Evolutionary conservation across 2,888 invertebrate species (phyloP), one percentile per base, ranked within the genome.

Genomic region (Hydriomena furcata): DNA sequence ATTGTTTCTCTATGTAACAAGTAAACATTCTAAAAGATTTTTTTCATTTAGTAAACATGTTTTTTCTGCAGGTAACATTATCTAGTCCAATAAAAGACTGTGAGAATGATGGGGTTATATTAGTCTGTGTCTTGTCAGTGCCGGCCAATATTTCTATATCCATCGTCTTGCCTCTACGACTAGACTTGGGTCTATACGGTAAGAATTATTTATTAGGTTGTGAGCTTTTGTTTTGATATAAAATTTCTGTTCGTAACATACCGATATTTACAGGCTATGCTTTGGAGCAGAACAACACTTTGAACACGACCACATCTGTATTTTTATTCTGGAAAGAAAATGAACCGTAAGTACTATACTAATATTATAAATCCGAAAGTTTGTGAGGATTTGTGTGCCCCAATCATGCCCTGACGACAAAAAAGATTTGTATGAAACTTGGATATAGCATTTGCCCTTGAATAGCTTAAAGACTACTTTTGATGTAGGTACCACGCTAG

Each of bases 161-260:
- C 1, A 58, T 84, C 0, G 56, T 63, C 1, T 46, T 88, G n/a
- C 68, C 76, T 1, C 50, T 85, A 1, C 61, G 63, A 10, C 73
- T 78, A 13, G 69, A 85, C 48, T 61, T 85, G n/a, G 58, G 54
- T 8, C 46, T 59, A 34, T 58, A 79, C 55, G 86, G 87, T 87
- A 48, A 65, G 63, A 53, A 35, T n/a, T 27, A 35, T 54, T 37
- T 41, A 35, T 42, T 21, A n/a, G n/a, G n/a, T n/a, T n/a, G n/a
- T n/a, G n/a, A n/a, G n/a, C n/a, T n/a, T n/a, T n/a, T n/a, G n/a
- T n/a, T n/a, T n/a, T n/a, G n/a, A n/a, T n/a, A n/a, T n/a, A n/a
- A n/a, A n/a, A n/a, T n/a, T n/a, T n/a, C n/a, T n/a, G n/a, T n/a
- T n/a, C n/a, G n/a, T n/a, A n/a, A n/a, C n/a, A n/a, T n/a, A n/a